These are phyloP conservation scores for Alouatta palliata DNA, from an alignment of 2,113 vertebrate species.

Conservation along the genomic window DNA sequence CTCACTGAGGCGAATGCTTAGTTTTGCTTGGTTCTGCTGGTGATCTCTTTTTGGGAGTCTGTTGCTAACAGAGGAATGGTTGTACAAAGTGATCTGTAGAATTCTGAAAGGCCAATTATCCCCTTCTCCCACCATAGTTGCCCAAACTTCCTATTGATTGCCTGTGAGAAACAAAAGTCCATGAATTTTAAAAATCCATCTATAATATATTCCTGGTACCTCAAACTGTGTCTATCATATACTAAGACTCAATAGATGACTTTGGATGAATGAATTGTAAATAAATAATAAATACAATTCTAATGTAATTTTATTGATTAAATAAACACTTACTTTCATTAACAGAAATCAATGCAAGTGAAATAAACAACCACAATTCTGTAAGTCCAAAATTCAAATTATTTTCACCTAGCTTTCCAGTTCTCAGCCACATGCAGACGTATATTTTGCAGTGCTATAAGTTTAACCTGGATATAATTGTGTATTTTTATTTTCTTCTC, in stretches of 20 bases:
- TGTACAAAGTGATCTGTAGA: neutral
- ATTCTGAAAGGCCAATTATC: neutral
- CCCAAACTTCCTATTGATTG: neutral
- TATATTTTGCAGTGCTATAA: constrained; percentile 1
- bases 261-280: neutral
- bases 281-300: constrained; percentile 1
- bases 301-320: neutral
- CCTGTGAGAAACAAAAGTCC: neutral
- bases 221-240: neutral
- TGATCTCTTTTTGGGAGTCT: neutral
- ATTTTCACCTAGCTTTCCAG: constrained; percentile 8
- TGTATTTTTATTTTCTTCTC: constrained; percentile 13
- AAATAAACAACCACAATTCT: neutral
- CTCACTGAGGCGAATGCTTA: neutral
- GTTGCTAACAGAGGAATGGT: neutral
- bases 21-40: neutral
- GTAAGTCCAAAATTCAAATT: neutral
- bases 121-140: neutral
- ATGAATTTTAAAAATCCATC: neutral
- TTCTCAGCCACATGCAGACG: neutral
- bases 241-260: neutral
- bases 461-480: neutral
- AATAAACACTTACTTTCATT: neutral
- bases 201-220: neutral
- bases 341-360: neutral